Evolutionary conservation across 2,113 vertebrate species (phyloP).

Genomic region (Caranx melampygus): DNA sequence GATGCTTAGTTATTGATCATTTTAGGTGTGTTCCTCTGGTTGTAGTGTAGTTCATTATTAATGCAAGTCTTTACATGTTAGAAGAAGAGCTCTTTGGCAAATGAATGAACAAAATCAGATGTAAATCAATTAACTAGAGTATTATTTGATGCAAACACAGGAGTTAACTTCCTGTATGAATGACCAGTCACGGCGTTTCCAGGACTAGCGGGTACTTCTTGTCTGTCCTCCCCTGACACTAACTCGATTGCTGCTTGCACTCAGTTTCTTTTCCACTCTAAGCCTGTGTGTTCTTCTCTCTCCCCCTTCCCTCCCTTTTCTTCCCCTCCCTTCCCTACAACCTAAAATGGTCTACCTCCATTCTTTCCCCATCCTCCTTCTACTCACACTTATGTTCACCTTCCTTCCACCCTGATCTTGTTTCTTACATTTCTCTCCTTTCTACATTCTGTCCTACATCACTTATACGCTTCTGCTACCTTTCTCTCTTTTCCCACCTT

Average conservation of each 20-base stretch:
- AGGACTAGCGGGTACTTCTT: slow-evolving; percentile 45
- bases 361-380: neutral
- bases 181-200: slow-evolving; percentile 45
- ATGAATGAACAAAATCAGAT: slow-evolving; percentile 4
- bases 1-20: slow-evolving; percentile 2
- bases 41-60: slow-evolving; percentile 3
- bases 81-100: neutral
- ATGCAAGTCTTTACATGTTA: neutral
- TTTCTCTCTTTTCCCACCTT: slow-evolving; percentile 2
- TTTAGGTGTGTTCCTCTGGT: neutral
- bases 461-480: neutral
- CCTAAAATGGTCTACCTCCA: neutral
- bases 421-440: neutral
- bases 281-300: slow-evolving; percentile 78
- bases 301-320: slow-evolving; percentile 7
- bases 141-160: slow-evolving; percentile 29
- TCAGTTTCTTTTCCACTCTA: slow-evolving; percentile 76
- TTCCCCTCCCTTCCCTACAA: slow-evolving; percentile 4
- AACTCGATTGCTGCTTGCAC: slow-evolving; percentile 74
- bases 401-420: neutral
- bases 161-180: slow-evolving; percentile 28
- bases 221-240: slow-evolving; percentile 67
- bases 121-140: neutral
- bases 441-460: neutral
- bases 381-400: neutral